Evolutionary conservation across 2,888 invertebrate species (phyloP), one percentile per base, ranked within the genome.

Genomic region (Anticlea derivata): DNA sequence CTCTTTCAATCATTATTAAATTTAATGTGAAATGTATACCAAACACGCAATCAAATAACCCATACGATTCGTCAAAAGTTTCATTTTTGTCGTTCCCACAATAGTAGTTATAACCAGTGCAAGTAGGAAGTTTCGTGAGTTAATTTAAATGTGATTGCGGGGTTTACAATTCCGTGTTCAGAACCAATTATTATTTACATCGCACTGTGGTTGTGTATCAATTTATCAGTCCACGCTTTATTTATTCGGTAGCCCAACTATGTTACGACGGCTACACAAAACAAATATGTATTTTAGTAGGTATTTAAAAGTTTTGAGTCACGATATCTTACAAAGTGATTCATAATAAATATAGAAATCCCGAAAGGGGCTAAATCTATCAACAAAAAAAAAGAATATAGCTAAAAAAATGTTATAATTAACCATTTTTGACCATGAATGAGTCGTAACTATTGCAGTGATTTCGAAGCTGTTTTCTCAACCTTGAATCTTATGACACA

Each of bases 401-500:
- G n/a, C n/a, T n/a, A n/a, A n/a, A n/a, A n/a, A n/a, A n/a, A n/a
- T n/a, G n/a, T n/a, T n/a, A n/a, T n/a, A n/a, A n/a, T n/a, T n/a
- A 17, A 17, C 4, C 17, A 3, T 17, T 17, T 17, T 17, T 3
- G 17, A 17, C 17, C 17, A 17, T n/a, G n/a, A n/a, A n/a, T n/a
- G n/a, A n/a, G n/a, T n/a, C 17, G 2, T 17, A 17, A 4, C 17
- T 30, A 1, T 13, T 13, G 13, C 11, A 13, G 13, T 11, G 31
- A 31, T 31, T 31, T n/a, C 13, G 13, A 31, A 13, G 4, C 17
- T 13, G 13, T 8, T 12, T 12, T 17, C 29, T 7, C 12, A 22
- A 39, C 46, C 54, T 52, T 51, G 49, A 45, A 17, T 29, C 26
- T 43, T 30, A 44, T 41, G 33, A 31, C 37, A 44, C 39, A 46